These are phyloP conservation scores for Phoenoteleia sp. DNA, from an alignment of 2,888 invertebrate genomes.

Conservation along the genomic window DNA sequence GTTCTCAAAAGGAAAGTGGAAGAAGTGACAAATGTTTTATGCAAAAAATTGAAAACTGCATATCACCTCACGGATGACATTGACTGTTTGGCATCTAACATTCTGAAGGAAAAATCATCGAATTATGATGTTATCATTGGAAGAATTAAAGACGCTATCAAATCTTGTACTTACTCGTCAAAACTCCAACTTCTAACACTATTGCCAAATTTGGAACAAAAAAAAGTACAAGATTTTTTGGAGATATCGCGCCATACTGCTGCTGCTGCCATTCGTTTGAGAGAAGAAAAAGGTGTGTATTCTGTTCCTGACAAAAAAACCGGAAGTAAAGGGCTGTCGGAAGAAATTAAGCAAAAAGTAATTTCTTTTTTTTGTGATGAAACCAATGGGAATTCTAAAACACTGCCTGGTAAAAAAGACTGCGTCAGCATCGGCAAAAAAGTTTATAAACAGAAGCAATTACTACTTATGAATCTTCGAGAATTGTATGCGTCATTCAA, in stretches of 20 bases:
- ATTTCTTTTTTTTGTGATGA: slow-evolving; percentile 25
- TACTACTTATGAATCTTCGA: slow-evolving; percentile 32
- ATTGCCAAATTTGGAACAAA: slow-evolving; percentile 29
- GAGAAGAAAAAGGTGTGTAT: slow-evolving; percentile 25
- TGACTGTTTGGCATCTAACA: slow-evolving; percentile 10
- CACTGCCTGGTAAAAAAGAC: slow-evolving; percentile 28
- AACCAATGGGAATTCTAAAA: slow-evolving; percentile 30
- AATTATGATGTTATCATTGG: slow-evolving; percentile 19
- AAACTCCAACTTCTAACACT: slow-evolving; percentile 25
- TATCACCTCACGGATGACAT: slow-evolving; percentile 34
- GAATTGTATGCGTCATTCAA: slow-evolving; percentile 42
- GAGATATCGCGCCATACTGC: slow-evolving; percentile 18
- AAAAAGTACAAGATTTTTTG: slow-evolving; percentile 21
- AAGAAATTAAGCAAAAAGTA: slow-evolving; percentile 16
- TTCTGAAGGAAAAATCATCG: slow-evolving; percentile 12
- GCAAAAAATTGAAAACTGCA: slow-evolving; percentile 32
- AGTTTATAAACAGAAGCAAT: slow-evolving; percentile 27
- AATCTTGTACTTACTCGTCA: slow-evolving; percentile 14
- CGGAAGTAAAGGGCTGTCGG: slow-evolving; percentile 13
- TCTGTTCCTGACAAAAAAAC: slow-evolving; percentile 1
- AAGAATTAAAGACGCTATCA: slow-evolving; percentile 9
- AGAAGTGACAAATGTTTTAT: slow-evolving; percentile 2
- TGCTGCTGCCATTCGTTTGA: slow-evolving; percentile 20
- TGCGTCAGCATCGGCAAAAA: slow-evolving; percentile 35
- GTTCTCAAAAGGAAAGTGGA: slow-evolving; percentile 16